These are phyloP conservation scores for Bubo scandiacus DNA, from an alignment of 2,113 vertebrate genomes.

Conservation along the genomic window DNA sequence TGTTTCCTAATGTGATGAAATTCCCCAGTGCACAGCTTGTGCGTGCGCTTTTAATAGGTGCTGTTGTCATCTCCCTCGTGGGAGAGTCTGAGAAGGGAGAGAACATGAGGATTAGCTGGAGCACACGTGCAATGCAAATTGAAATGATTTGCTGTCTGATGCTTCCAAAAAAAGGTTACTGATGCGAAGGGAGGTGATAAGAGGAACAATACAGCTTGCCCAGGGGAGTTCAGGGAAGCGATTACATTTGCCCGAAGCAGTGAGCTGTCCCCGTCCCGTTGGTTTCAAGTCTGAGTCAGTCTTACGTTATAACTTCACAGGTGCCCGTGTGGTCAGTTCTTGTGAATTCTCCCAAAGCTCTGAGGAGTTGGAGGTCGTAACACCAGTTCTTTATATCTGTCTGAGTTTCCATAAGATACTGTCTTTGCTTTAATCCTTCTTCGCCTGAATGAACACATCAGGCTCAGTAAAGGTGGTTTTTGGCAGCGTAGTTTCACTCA, in stretches of 20 bases:
- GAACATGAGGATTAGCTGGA: not conserved
- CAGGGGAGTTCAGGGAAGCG: not conserved
- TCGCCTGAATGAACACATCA: not conserved
- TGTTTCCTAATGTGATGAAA: not conserved
- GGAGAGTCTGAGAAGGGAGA: not conserved
- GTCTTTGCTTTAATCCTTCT: not conserved
- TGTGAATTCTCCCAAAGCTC: not conserved
- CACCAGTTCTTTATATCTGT: not conserved
- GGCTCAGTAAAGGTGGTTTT: not conserved
- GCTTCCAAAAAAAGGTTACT: not conserved
- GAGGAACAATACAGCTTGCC: not conserved
- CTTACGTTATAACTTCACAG: not conserved
- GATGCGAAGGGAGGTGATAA: not conserved
- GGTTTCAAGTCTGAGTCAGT: not conserved
- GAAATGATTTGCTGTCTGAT: not conserved
- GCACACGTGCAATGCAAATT: not conserved
- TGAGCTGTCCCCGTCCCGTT: not conserved
- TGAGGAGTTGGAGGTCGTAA: not conserved
- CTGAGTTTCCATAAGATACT: not conserved
- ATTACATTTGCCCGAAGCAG: rapidly evolving
- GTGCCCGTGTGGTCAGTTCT: not conserved
- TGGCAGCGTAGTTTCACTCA: not conserved
- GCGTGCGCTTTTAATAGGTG: not conserved
- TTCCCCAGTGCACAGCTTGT: rapidly evolving
- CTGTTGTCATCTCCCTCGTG: not conserved